phyloP scores from a whole-genome alignment of 2,797 vertebrate genomes.

The Muscicapa comitata region DNA sequence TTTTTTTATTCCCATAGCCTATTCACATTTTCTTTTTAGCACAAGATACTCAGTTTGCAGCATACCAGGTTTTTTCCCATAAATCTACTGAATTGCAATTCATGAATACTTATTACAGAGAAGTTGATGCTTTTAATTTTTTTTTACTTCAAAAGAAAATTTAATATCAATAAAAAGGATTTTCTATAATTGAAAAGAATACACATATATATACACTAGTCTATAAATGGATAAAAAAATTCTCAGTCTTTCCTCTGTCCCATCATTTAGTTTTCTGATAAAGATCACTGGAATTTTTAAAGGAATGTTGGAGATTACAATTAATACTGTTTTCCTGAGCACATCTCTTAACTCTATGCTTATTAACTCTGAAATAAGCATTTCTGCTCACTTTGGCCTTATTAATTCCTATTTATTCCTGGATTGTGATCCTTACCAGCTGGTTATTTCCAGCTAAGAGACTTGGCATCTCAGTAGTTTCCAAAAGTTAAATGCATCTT shows the following conservation, averaged over 20 bases:
- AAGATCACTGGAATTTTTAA: neutral
- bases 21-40: neutral
- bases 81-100: neutral
- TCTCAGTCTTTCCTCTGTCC: neutral
- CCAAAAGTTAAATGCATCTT: neutral
- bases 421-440: neutral
- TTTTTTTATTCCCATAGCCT: neutral
- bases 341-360: neutral
- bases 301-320: neutral
- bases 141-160: neutral
- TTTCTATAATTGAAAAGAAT: neutral
- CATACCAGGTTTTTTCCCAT: neutral
- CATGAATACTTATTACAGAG: neutral
- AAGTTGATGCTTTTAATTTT: neutral
- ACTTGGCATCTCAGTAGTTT: neutral
- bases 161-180: neutral
- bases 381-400: neutral
- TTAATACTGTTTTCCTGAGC: neutral
- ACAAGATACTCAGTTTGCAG: neutral
- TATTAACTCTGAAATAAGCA: neutral
- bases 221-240: neutral
- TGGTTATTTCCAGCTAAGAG: neutral
- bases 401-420: neutral
- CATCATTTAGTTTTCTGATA: neutral
- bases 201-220: too few relatives aligned